These are phyloP conservation scores for Pandion haliaetus DNA, from an alignment of 2,113 vertebrate species.

Conservation along the genomic window DNA sequence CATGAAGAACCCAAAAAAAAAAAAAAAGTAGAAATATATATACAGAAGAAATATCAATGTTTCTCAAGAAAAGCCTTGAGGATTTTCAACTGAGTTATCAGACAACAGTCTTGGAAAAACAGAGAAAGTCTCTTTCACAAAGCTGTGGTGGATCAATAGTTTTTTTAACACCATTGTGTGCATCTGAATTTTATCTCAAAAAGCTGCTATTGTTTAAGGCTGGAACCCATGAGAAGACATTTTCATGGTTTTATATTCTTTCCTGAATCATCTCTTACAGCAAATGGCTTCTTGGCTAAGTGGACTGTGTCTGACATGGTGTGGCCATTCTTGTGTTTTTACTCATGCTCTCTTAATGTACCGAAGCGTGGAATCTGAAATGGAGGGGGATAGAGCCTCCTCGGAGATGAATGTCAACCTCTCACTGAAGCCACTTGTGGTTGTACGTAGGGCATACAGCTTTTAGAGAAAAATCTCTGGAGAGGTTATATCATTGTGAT, in stretches of 20 bases:
- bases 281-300: neutral
- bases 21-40: neutral
- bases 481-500: neutral
- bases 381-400: neutral
- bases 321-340: neutral
- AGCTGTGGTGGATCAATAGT: neutral
- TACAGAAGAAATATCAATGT: neutral
- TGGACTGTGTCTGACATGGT: accelerated
- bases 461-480: neutral
- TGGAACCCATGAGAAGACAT: neutral
- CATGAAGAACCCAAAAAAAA: neutral
- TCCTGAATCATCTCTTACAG: neutral
- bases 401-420: accelerated
- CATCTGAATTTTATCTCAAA: neutral
- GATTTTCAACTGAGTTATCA: neutral
- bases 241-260: neutral
- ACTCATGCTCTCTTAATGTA: accelerated
- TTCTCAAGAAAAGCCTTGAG: neutral
- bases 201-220: neutral
- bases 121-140: neutral
- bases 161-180: neutral
- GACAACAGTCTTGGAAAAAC: neutral
- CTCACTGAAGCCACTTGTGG: too few relatives aligned
- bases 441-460: accelerated
- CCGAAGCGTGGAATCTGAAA: neutral